A percentile compares a stretch with the other conserved stretches of the same genome.
Conservation (phyloP, 1,140 invertebrate species). For the Listronotus bonariensis region DNA sequence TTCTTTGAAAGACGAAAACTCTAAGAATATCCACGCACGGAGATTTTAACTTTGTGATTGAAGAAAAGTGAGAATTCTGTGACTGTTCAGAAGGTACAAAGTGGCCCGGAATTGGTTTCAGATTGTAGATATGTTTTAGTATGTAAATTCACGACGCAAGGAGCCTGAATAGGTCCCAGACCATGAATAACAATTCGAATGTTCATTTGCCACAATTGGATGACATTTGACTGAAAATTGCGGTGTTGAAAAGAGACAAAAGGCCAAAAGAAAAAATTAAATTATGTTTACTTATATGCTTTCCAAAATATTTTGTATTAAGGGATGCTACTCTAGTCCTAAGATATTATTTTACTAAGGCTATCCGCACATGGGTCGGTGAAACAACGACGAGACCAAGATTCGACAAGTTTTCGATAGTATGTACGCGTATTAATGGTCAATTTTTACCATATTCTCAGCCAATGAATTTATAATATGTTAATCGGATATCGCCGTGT, state of each 20-base stretch:
- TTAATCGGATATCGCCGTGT: no score
- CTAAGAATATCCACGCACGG: constrained; percentile 7
- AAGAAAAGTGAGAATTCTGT: constrained; percentile 25
- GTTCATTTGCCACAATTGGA: constrained; percentile 33
- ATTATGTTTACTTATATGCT: no score
- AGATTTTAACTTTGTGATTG: constrained; percentile 27
- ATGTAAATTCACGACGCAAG: constrained; percentile 53
- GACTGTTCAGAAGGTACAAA: constrained; percentile 16
- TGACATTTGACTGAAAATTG: constrained; percentile 45
- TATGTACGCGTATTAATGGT: no score
- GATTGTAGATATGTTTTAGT: constrained; percentile 52
- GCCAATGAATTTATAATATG: no score
- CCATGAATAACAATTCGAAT: constrained; percentile 53
- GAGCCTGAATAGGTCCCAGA: constrained; percentile 51
- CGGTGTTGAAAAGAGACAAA: constrained; percentile 9
- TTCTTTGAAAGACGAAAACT: constrained; percentile 31
- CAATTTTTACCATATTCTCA: no score
- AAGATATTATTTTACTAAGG: no score
- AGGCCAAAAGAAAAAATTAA: background rate
- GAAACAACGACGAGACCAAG: no score
- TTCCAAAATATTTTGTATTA: no score
- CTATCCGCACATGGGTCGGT: no score
- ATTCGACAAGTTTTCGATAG: no score
- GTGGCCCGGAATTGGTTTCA: constrained; percentile 46
- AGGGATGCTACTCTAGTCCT: no score